Evolutionary conservation across 2,888 invertebrate species (phyloP), one percentile per base, ranked within the genome.

Genomic region (Conus canariensis): DNA sequence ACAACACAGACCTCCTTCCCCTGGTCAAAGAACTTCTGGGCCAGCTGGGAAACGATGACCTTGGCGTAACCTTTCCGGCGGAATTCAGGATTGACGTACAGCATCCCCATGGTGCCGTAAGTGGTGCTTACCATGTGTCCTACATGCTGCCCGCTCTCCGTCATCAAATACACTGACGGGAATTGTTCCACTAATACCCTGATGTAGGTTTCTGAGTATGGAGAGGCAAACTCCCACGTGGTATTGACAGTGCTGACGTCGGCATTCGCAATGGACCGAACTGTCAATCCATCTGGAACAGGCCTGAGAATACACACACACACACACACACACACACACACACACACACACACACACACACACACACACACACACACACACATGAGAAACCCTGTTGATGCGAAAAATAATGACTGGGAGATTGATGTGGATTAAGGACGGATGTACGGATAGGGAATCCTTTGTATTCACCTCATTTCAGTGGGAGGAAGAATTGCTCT

Each of bases 31-130:
- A 87, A 90, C n/a, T 88, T 90, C 45, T 90, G 86, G 7, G 91
- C 88, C 88, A 91, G 58, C 16, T 90, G 88, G 25, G 90, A 74
- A 9, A 88, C 77, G 56, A 91, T 87, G 85, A 91, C 70, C 67
- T 91, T 91, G 30, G 87, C 91, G 7, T 90, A 88, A 22, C 91
- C 91, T 30, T 86, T 89, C 30, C 90, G 30, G 60, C 91, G 88
- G 85, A 88, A 90, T 25, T 88, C 85, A 10, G 90, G 90, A n/a
- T 87, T 59, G 56, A 91, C 88, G 85, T 91, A 90, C 16, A 91
- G 74, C 86, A 90, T 74, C 9, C 91, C 91, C 25, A 88, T 90
- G 16, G 74, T 67, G 67, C 87, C 90, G n/a, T 58, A 87, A 22
- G 70, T 67, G 58, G 59, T 30, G 8, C 85, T 88, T 5, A 89